Conservation (phyloP, 2,113 vertebrate species). For the Acrocephalus kingi region DNA sequence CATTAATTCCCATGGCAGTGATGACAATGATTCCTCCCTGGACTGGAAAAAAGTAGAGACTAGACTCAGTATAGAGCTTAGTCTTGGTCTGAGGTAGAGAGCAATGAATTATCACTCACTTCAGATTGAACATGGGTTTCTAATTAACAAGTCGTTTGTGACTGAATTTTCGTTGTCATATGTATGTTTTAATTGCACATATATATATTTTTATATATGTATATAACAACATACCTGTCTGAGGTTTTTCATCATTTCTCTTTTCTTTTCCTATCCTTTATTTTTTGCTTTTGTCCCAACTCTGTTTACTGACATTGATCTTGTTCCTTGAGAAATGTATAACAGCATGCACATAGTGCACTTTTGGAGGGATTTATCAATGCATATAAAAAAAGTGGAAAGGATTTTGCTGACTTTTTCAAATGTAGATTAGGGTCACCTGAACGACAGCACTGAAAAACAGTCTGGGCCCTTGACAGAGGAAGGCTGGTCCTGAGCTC, state of each 20-base stretch:
- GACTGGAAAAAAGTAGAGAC: neutral
- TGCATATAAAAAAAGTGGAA: neutral
- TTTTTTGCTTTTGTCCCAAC: neutral
- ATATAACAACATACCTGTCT: neutral
- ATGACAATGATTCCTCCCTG: neutral
- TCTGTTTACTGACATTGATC: neutral
- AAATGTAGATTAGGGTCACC: neutral
- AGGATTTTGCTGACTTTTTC: neutral
- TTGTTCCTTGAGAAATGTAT: neutral
- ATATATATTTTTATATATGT: neutral
- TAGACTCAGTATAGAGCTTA: neutral
- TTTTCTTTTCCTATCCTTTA: neutral
- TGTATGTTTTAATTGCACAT: neutral
- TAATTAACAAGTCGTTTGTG: neutral
- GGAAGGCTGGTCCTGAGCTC: neutral
- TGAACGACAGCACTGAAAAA: neutral
- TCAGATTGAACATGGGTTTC: neutral
- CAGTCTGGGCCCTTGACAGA: accelerated
- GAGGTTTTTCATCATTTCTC: neutral
- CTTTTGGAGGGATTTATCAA: neutral
- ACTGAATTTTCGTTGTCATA: neutral
- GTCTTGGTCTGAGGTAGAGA: neutral
- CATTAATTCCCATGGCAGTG: neutral
- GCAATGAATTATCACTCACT: neutral
- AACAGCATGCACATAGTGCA: neutral